Conservation (phyloP, 2,113 vertebrate species). For the Pyxicephalus adspersus region DNA sequence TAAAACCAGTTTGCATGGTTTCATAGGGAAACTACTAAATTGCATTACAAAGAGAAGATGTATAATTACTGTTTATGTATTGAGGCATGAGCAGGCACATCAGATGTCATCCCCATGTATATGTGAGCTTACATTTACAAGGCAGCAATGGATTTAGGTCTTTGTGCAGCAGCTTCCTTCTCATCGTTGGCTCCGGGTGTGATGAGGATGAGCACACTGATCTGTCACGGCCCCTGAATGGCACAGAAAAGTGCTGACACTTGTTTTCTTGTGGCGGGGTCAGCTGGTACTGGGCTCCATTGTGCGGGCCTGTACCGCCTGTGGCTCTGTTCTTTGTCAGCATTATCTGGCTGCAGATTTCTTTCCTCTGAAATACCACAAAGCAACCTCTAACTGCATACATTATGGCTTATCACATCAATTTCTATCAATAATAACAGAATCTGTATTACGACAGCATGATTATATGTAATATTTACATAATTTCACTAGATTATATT, state of each 20-base stretch:
- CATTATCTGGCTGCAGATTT: background rate
- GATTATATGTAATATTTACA: too few species aligned
- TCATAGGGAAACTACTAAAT: too few species aligned
- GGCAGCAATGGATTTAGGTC: slow-evolving; percentile 17
- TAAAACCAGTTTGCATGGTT: too few species aligned
- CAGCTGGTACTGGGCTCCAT: slow-evolving; percentile 21
- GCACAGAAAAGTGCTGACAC: slow-evolving; percentile 40
- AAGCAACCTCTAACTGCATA: background rate
- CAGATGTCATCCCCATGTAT: too few species aligned
- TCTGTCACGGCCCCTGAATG: slow-evolving; percentile 26
- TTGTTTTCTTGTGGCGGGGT: slow-evolving; percentile 14
- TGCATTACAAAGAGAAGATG: too few species aligned
- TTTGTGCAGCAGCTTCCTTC: slow-evolving; percentile 6
- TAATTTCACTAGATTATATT: too few species aligned
- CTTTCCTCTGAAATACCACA: background rate
- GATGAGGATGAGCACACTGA: slow-evolving; percentile 24
- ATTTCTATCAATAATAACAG: too few species aligned
- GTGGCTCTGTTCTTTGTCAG: slow-evolving; percentile 12
- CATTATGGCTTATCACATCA: too few species aligned
- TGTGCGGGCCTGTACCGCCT: background rate
- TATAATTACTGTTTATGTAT: too few species aligned
- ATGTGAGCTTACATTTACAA: background rate
- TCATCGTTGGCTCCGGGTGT: slow-evolving; percentile 21
- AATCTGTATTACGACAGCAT: too few species aligned
- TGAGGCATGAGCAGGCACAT: too few species aligned